Evolutionary conservation across 2,113 vertebrate species (phyloP), one percentile per base, ranked within the genome.

Genomic region (Rana temporaria): DNA sequence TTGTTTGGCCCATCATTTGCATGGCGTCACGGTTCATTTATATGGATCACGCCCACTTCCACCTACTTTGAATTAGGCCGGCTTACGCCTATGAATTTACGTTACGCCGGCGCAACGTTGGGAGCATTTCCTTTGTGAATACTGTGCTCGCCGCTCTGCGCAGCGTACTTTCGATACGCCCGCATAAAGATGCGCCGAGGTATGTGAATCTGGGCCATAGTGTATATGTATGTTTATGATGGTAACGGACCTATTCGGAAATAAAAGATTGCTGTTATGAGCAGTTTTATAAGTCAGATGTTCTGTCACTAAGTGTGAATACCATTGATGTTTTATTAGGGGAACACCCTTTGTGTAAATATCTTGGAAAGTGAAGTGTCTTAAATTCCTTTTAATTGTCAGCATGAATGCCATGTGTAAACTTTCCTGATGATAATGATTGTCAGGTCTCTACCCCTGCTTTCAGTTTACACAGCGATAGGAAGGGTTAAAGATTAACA

Each of bases 301-400:
- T 14, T 34, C 55, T 22, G 53, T 57, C 53, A 32, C 16, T 52
- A 4, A 5, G 69, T 19, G 53, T 15, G 18, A 26, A 57, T 32
- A 19, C n/a, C n/a, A 1, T n/a, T 60, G n/a, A n/a, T 20, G 6
- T 60, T 18, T 32, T 19, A n/a, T 2, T 34, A 59, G 30, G 3
- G 16, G 17, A 74, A 74, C 71, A 4, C 71, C 71, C 71, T 38
- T 34, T 60, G n/a, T 56, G 7, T 38, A 74, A 59, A 74, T 24
- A 74, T 5, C 22, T 16, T 56, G 16, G 16, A 74, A 60, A 74
- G 55, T 19, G 1, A 26, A n/a, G 9, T 72, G 17, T 16, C 19
- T 11, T 20, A 20, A 60, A 60, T 11, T 1, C 6, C 59, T 9
- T 19, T 6, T 5, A 20, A 60, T 60, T 20, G 59, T 20, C 19